These are phyloP conservation scores for Ornithorhynchus anatinus DNA, from an alignment of 2,113 vertebrate species.

Conservation along the genomic window DNA sequence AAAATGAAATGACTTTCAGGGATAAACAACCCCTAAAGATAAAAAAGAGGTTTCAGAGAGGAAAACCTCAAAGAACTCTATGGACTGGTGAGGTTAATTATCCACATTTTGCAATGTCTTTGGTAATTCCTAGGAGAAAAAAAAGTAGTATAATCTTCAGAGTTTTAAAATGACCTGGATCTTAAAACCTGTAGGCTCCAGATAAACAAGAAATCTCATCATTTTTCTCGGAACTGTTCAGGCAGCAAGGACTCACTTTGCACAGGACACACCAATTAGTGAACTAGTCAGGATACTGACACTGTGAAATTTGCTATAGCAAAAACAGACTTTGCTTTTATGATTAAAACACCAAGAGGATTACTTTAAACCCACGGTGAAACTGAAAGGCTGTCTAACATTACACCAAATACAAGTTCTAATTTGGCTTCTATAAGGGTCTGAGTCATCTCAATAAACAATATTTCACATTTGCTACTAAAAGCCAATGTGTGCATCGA, in stretches of 20 bases:
- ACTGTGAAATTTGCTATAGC: background rate
- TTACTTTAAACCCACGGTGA: background rate
- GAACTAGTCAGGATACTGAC: background rate
- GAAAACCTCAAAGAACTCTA: background rate
- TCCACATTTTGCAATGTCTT: constrained; percentile 16
- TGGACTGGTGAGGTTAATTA: constrained; percentile 20
- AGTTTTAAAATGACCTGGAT: constrained; percentile 2
- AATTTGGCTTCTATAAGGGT: background rate
- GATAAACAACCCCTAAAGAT: too few relatives aligned
- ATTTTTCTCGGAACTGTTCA: constrained; percentile 8
- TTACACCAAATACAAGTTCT: background rate
- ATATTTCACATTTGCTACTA: background rate
- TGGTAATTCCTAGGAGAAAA: constrained; percentile 23
- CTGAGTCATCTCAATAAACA: background rate
- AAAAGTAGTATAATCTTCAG: background rate
- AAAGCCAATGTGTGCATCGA: too few relatives aligned
- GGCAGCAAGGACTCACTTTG: background rate
- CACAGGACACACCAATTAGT: constrained; percentile 5
- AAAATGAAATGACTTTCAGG: too few relatives aligned
- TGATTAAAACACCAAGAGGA: background rate
- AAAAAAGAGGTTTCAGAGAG: constrained; percentile 19
- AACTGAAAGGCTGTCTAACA: constrained; percentile 25
- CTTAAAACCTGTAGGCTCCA: background rate
- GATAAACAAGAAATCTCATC: background rate
- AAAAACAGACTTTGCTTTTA: background rate